Evolutionary conservation across 2,888 invertebrate species (phyloP).

Genomic region (Lampropteryx suffumata): DNA sequence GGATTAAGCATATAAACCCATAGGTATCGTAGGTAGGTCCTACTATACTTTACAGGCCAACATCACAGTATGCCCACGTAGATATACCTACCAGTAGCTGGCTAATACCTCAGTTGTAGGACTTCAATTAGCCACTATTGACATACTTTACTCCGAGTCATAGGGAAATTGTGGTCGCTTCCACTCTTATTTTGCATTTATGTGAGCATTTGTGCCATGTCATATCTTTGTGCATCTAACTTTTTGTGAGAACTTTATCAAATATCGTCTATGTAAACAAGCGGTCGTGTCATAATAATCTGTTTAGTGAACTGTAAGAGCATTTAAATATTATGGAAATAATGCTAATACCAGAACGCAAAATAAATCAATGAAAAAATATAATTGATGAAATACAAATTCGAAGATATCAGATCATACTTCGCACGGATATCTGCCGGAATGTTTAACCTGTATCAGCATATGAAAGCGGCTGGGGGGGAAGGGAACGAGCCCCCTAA

Average conservation of each 20-base stretch:
- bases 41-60: slow-evolving; percentile 27
- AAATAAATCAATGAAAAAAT: slow-evolving; percentile 2
- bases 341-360: not conserved
- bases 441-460: slow-evolving; percentile 91
- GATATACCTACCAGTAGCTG: slow-evolving; percentile 43
- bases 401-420: slow-evolving; percentile 46
- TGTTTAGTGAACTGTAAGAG: not conserved
- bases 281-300: not conserved
- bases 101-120: slow-evolving; percentile 62
- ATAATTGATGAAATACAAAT: slow-evolving; percentile 51
- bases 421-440: slow-evolving; percentile 48
- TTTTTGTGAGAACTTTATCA: not conserved
- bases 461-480: slow-evolving; percentile 82
- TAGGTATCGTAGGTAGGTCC: slow-evolving; percentile 31
- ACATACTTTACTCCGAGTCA: slow-evolving; percentile 58
- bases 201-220: slow-evolving; percentile 10
- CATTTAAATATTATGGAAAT: not conserved
- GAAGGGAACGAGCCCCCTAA: slow-evolving; percentile 76
- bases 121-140: slow-evolving; percentile 73
- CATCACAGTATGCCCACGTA: slow-evolving; percentile 35
- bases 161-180: slow-evolving; percentile 40
- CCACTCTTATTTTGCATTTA: slow-evolving; percentile 33
- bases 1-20: slow-evolving; percentile 55
- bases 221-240: slow-evolving; percentile 2
- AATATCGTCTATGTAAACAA: slow-evolving; percentile 1